These are phyloP conservation scores for Hiodon tergisus DNA, from an alignment of 2,113 vertebrate species.

Conservation along the genomic window DNA sequence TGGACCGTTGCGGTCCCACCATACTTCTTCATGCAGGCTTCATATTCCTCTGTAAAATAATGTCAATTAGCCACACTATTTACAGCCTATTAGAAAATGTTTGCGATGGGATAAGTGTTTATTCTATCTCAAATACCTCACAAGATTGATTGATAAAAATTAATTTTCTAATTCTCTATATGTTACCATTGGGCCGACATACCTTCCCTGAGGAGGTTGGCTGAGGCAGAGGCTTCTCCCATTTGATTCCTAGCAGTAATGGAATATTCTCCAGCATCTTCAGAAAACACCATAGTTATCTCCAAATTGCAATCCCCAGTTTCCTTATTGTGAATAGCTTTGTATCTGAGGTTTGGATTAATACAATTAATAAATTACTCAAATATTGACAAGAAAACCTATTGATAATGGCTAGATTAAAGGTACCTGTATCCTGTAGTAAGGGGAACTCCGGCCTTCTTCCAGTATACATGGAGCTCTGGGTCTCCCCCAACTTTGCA, in stretches of 20 bases:
- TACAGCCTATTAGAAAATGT: too few species aligned
- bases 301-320: constrained; percentile 85
- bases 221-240: constrained; percentile 82
- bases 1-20: constrained; percentile 69
- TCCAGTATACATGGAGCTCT: constrained; percentile 91
- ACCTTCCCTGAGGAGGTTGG: constrained; percentile 89
- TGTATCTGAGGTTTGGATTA: constrained; percentile 68
- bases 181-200: constrained; percentile 11
- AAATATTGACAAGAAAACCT: background rate
- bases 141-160: too few species aligned
- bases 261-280: constrained; percentile 95
- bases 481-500: constrained; percentile 89
- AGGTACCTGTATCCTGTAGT: constrained; percentile 90
- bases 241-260: constrained; percentile 80
- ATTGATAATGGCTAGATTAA: background rate
- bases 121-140: too few species aligned
- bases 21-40: constrained; percentile 77
- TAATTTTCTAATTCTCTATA: too few species aligned
- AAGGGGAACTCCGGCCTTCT: constrained; percentile 86
- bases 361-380: background rate
- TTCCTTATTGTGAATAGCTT: constrained; percentile 86
- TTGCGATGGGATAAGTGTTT: too few species aligned
- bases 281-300: constrained; percentile 96
- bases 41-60: constrained; percentile 75
- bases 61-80: constrained; percentile 6